These are phyloP conservation scores for Molanna angustata DNA, from an alignment of 2,888 invertebrate genomes.

Conservation along the genomic window DNA sequence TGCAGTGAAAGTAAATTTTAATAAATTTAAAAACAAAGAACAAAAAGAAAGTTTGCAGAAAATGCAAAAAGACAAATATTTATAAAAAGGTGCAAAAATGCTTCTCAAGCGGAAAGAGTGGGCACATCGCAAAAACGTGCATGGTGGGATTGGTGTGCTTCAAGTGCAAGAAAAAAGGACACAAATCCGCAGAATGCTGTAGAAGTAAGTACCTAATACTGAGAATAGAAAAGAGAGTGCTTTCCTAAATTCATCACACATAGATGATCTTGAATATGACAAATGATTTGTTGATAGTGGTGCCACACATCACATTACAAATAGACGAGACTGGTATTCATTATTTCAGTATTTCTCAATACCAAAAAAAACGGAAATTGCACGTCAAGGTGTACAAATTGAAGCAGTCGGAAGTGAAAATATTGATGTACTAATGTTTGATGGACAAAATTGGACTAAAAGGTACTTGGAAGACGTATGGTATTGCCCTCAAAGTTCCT, in stretches of 20 bases:
- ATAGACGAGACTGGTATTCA: slow-evolving; percentile 1
- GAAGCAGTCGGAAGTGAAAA: background rate
- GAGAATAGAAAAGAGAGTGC: slow-evolving; percentile 4
- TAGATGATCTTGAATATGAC: background rate
- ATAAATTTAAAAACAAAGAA: no score
- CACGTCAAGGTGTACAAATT: slow-evolving; percentile 1
- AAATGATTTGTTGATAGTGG: slow-evolving; percentile 4
- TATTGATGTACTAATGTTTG: background rate
- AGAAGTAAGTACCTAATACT: no score
- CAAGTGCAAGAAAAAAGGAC: background rate
- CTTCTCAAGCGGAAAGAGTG: background rate
- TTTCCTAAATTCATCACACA: background rate
- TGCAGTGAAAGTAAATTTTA: no score
- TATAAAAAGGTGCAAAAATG: no score
- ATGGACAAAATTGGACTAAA: background rate
- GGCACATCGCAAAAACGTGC: background rate
- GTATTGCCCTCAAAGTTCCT: slow-evolving; percentile 5
- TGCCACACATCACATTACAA: background rate
- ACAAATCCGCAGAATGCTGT: background rate
- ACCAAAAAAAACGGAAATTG: background rate
- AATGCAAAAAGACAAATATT: no score
- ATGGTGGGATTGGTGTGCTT: background rate
- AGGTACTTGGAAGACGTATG: slow-evolving; percentile 1
- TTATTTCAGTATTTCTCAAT: background rate
- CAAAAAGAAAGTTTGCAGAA: no score